Evolutionary conservation across 2,797 vertebrate genomes (phyloP).

Genomic region (Otus scops): DNA sequence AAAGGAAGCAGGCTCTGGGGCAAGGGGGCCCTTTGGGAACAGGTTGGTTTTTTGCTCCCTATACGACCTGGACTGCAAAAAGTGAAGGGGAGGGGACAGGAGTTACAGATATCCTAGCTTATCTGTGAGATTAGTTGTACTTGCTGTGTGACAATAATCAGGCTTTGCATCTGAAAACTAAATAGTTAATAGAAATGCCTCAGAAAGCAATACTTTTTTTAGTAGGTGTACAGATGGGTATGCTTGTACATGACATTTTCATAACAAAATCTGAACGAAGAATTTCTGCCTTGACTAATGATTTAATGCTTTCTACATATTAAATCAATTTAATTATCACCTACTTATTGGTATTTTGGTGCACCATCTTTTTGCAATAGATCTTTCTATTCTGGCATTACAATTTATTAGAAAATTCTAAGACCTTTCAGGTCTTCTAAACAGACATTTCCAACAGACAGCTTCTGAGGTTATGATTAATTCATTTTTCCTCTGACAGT

Average conservation of each 20-base stretch:
- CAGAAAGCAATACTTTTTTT: not conserved
- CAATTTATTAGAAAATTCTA: slow-evolving; percentile 41
- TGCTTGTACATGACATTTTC: slow-evolving; percentile 15
- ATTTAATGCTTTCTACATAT: slow-evolving; percentile 18
- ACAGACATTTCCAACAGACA: slow-evolving; percentile 9
- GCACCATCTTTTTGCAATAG: not conserved
- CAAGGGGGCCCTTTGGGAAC: not conserved
- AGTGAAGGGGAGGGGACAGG: not conserved
- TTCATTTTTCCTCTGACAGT: slow-evolving; percentile 31
- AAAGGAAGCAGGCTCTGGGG: not conserved
- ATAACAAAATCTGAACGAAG: slow-evolving; percentile 17
- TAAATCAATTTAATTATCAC: slow-evolving; percentile 39
- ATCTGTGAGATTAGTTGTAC: not conserved
- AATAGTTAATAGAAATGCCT: not conserved
- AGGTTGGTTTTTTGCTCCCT: not conserved
- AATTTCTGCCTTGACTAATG: slow-evolving; percentile 15
- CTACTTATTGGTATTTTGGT: slow-evolving; percentile 17
- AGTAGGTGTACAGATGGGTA: slow-evolving; percentile 4
- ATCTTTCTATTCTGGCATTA: not conserved
- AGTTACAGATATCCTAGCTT: not conserved
- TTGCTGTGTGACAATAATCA: not conserved
- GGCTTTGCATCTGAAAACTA: not conserved
- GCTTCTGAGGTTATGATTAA: slow-evolving; percentile 33
- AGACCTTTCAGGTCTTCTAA: slow-evolving; percentile 5
- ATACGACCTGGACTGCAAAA: not conserved